Percentiles rank a stretch among this genome's conserved stretches.
Evolutionary conservation across 2,888 invertebrate genomes (phyloP).

Genomic region (Andrena haemorrhoa): DNA sequence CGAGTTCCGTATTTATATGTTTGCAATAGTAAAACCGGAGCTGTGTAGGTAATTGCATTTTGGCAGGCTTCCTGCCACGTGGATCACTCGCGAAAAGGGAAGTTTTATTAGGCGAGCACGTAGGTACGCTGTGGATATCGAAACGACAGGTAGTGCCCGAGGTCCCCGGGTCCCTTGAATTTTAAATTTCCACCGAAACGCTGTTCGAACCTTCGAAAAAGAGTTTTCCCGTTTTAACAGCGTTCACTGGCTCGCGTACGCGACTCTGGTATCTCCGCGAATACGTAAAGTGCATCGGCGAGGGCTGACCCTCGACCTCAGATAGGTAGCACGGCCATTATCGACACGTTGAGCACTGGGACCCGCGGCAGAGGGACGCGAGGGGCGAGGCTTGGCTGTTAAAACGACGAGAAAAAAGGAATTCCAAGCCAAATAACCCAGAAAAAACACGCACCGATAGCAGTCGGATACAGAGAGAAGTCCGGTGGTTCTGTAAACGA

Average conservation of each 20-base stretch:
- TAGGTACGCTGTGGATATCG: neutral
- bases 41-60: too few species aligned
- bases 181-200: neutral
- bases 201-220: neutral
- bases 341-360: conserved; percentile 56
- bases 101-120: too few species aligned
- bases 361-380: conserved; percentile 36
- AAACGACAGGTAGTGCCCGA: neutral
- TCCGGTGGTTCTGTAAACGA: neutral
- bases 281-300: conserved; percentile 69
- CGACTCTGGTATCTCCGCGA: conserved; percentile 44
- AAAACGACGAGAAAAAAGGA: conserved; percentile 46
- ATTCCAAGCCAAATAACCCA: conserved; percentile 53
- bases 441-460: conserved; percentile 48
- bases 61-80: too few species aligned
- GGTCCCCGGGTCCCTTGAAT: neutral
- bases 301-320: conserved; percentile 69
- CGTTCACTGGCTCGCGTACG: conserved; percentile 25
- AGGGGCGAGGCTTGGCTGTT: neutral
- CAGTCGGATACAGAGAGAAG: conserved; percentile 46
- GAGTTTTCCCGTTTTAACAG: conserved; percentile 20
- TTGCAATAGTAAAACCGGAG: too few species aligned
- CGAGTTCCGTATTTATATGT: too few species aligned
- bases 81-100: too few species aligned
- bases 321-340: conserved; percentile 68